Base-by-base conservation (phyloP, 2,797 vertebrate genomes). In the Phataginus tetradactyla region DNA sequence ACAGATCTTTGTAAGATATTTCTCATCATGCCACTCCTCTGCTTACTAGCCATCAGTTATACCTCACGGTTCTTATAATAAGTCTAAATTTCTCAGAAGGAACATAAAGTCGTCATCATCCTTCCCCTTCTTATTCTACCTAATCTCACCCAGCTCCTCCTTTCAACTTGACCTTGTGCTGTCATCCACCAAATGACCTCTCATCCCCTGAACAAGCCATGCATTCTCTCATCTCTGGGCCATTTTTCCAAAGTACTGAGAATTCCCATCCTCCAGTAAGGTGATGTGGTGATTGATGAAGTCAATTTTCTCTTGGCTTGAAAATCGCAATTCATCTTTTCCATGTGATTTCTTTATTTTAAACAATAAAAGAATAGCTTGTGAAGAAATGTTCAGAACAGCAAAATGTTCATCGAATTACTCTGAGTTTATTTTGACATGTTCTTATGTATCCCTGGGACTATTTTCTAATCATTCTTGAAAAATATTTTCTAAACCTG, bases 401-500 rank as follows among this genome's bases (percentile, higher is more conserved):
- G 25, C 55, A 93, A 88, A 95, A 86, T 72, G 12, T n/a, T 83
- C 64, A 88, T 37, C 11, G 5, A 83, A 85, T 92, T 89, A 77
- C 42, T 59, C 27, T 68, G 29, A 83, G 6, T 85, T 95, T 96
- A 93, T 68, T 96, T 86, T 94, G 27, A 87, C n/a, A 63, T 81
- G 39, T 64, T 95, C 53, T 93, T 80, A 49, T 49, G 34, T n/a
- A 92, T 85, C 21, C 27, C 59, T 51, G 27, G 25, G 8, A 90
- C 32, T 72, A 95, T 90, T 90, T 95, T 75, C 64, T 95, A 90
- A 84, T 75, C 32, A 80, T 88, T 74, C 37, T 53, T 74, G 34
- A 94, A 96, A 63, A 89, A 39, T 94, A 78, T 89, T 93, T 95
- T 69, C 79, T 96, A 71, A 94, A 94, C 21, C 42, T 86, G 27